These are phyloP conservation scores for Trialeurodes vaporariorum DNA, from an alignment of 1,140 invertebrate species.

Conservation along the genomic window DNA sequence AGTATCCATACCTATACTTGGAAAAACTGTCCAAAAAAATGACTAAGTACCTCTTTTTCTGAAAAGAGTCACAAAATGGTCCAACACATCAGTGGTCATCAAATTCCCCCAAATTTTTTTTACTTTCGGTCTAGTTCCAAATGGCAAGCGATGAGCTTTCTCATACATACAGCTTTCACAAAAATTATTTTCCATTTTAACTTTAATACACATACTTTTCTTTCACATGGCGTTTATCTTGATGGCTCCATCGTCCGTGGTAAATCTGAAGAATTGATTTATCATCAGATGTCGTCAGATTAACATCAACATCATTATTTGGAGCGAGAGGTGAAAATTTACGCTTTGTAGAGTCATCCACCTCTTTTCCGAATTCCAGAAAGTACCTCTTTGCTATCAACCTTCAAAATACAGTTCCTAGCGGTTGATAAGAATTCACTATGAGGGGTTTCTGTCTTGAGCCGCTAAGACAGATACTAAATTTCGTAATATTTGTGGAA, in stretches of 20 bases:
- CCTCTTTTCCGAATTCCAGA: constrained; percentile 19
- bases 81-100: constrained; percentile 28
- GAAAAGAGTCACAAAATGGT: constrained; percentile 26
- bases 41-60: constrained; percentile 27
- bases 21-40: constrained; percentile 28
- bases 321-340: constrained; percentile 21
- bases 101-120: constrained; percentile 24
- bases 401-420: constrained; percentile 18
- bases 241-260: constrained; percentile 28
- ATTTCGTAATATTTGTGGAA: constrained; percentile 27
- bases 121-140: constrained; percentile 24
- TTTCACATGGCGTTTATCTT: constrained; percentile 27
- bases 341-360: constrained; percentile 23
- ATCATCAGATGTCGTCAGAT: constrained; percentile 13
- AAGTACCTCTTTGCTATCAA: constrained; percentile 18
- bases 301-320: constrained; percentile 10
- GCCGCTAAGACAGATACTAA: constrained; percentile 29
- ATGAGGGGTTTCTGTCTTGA: constrained; percentile 23
- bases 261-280: constrained; percentile 26
- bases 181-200: constrained; percentile 23
- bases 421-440: constrained; percentile 23
- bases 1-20: constrained; percentile 28
- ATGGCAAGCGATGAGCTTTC: constrained; percentile 27
- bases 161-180: constrained; percentile 28
- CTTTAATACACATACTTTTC: constrained; percentile 21